These are phyloP conservation scores for Psix sp. DNA, from an alignment of 1,140 invertebrate genomes.

Conservation along the genomic window DNA sequence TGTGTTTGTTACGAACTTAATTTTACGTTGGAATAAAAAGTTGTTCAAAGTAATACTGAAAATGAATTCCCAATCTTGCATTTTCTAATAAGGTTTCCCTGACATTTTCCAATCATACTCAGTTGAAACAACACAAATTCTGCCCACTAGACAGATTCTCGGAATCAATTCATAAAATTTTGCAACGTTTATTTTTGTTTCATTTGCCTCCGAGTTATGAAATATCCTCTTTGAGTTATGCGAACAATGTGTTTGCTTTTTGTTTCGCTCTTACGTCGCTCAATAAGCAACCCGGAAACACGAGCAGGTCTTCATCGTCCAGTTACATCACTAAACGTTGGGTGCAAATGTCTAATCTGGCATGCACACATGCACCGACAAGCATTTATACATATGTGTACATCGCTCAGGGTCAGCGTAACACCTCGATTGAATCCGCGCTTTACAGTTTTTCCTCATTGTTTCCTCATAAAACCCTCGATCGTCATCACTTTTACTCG, in stretches of 20 bases:
- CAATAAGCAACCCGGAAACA: constrained; percentile 56
- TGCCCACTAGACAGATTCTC: too few species aligned
- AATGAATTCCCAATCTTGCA: too few species aligned
- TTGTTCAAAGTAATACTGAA: too few species aligned
- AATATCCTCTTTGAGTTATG: constrained; percentile 30
- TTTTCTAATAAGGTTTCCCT: too few species aligned
- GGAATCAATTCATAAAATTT: background rate
- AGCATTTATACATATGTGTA: constrained; percentile 3
- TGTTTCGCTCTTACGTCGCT: constrained; percentile 24
- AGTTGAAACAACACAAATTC: too few species aligned
- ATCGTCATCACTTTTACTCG: too few species aligned
- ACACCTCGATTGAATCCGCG: constrained; percentile 33
- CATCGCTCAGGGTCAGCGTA: constrained; percentile 44
- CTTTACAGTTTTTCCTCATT: constrained; percentile 22
- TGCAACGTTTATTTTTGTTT: background rate
- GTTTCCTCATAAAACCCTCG: too few species aligned
- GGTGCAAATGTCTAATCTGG: constrained; percentile 56
- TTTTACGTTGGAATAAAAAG: too few species aligned
- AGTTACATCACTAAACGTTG: constrained; percentile 58
- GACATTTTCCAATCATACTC: too few species aligned
- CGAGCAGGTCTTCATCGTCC: constrained; percentile 54
- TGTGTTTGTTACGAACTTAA: too few species aligned
- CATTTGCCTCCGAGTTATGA: constrained; percentile 12
- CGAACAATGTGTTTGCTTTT: constrained; percentile 36
- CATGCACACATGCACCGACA: constrained; percentile 11